Evolutionary conservation across 2,113 vertebrate genomes (phyloP).

Genomic region (Arothron firmamentum): DNA sequence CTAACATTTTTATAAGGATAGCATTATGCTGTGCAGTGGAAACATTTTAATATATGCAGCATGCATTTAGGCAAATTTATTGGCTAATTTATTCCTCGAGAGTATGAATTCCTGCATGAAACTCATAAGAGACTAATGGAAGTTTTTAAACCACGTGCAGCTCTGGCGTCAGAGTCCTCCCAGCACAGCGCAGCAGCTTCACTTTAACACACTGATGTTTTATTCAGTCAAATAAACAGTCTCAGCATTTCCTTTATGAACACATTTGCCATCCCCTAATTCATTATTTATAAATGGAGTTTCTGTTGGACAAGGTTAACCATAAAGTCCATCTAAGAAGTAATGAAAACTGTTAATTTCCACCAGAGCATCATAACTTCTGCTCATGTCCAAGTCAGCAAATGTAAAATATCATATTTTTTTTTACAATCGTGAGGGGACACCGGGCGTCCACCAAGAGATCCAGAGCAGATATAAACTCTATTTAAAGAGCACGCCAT

Average conservation of each 20-base stretch:
- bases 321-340: background rate
- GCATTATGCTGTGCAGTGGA: background rate
- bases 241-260: background rate
- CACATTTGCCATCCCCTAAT: too few relatives aligned
- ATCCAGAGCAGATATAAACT: background rate
- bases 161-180: background rate
- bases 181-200: background rate
- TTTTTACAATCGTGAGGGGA: conserved; percentile 1
- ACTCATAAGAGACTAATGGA: too few relatives aligned
- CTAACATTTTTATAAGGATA: too few relatives aligned
- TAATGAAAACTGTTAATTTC: background rate
- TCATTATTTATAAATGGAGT: too few relatives aligned
- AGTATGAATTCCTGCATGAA: too few relatives aligned
- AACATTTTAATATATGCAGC: too few relatives aligned
- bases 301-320: background rate
- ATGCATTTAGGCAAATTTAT: too few relatives aligned
- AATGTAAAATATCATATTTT: conserved; percentile 1
- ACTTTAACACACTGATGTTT: background rate
- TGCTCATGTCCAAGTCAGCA: background rate
- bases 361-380: background rate
- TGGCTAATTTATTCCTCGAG: too few relatives aligned
- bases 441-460: conserved; percentile 1
- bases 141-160: too few relatives aligned
- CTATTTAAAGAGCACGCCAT: conserved; percentile 24
- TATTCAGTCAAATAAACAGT: background rate